Evolutionary conservation across 37 sponge, comb jelly and placozoan species (phyloP).

Genomic region (Geodia barretti): DNA sequence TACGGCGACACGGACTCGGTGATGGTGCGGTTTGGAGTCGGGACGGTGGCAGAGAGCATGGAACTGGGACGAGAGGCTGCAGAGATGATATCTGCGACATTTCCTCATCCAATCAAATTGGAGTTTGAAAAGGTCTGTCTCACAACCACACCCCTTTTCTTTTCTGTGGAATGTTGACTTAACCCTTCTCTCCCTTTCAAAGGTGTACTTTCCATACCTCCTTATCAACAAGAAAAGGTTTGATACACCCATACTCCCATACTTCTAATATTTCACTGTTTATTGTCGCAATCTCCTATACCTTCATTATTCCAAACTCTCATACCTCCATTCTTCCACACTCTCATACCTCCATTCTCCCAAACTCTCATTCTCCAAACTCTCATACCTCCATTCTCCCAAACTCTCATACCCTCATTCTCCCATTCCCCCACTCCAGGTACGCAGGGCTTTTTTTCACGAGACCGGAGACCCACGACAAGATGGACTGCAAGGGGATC

Average conservation of each 20-base stretch:
- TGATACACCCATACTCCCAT: too few species aligned
- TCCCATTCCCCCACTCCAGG: too few species aligned
- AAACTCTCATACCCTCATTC: too few species aligned
- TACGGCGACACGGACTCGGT: slow-evolving; percentile 99
- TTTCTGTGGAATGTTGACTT: neutral
- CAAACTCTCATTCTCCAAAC: too few species aligned
- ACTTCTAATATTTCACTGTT: too few species aligned
- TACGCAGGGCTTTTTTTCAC: slow-evolving; percentile 98
- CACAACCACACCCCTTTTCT: neutral
- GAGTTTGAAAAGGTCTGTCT: slow-evolving; percentile 96
- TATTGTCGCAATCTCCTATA: neutral
- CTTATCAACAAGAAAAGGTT: slow-evolving; percentile 98
- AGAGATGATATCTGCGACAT: slow-evolving; percentile 68
- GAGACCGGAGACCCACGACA: slow-evolving; percentile 90
- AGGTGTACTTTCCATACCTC: slow-evolving; percentile 98
- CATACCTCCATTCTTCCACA: neutral
- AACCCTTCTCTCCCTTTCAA: slow-evolving; percentile 6
- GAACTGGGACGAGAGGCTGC: slow-evolving; percentile 91
- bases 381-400: too few species aligned
- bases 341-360: too few species aligned
- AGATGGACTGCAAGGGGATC: slow-evolving; percentile 99
- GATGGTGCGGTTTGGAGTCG: slow-evolving; percentile 89
- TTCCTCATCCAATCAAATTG: slow-evolving; percentile 88
- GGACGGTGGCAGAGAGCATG: slow-evolving; percentile 86
- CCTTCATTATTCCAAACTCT: neutral